Base-by-base conservation (phyloP, 2,888 invertebrate genomes). In the Parthenolecanium corni region DNA sequence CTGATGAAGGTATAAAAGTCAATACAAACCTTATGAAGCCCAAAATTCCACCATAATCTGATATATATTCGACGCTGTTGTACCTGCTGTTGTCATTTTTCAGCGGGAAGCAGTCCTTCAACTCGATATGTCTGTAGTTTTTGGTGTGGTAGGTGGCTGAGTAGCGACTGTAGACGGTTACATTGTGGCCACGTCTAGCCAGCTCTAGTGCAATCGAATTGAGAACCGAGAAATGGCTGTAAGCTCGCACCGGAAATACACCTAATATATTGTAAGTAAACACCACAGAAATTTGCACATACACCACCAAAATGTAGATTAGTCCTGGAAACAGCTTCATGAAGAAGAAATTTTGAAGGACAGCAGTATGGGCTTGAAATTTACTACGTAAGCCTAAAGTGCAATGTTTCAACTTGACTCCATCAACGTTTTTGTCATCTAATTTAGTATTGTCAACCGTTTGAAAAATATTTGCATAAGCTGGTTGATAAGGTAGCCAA, bases 181-280 rank as follows among this genome's bases (percentile, higher is more conserved):
- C 54, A 18, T 64, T 53, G 20, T 64, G 64, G 2, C 64, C 64
- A 3, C 56, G 54, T 20, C n/a, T 47, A 3, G 53, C 38, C 9
- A 64, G 47, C 46, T 64, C 64, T 14, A 46, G 40, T 1, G 54
- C 20, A 16, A 64, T 64, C 21, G 64, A 46, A 47, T 64, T 54
- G 11, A 64, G 14, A n/a, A 64, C 42, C 2, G 18, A 12, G 21
- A 54, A 54, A 38, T 64, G 64, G 24, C 64, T 64, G 46, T 47
- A 54, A 1, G 64, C 64, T 36, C 54, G 54, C 12, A 54, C 54
- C 18, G 64, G 64, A 54, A 64, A 64, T 12, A 64, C 54, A 5
- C 38, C 64, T 21, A 64, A 40, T 11, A 64, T 64, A 16, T 64
- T 64, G 47, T 57, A 57, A 12, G 18, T 11, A 9, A n/a, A 16